phyloP scores from a whole-genome alignment of 2,113 vertebrate species.

The Sander vitreus region DNA sequence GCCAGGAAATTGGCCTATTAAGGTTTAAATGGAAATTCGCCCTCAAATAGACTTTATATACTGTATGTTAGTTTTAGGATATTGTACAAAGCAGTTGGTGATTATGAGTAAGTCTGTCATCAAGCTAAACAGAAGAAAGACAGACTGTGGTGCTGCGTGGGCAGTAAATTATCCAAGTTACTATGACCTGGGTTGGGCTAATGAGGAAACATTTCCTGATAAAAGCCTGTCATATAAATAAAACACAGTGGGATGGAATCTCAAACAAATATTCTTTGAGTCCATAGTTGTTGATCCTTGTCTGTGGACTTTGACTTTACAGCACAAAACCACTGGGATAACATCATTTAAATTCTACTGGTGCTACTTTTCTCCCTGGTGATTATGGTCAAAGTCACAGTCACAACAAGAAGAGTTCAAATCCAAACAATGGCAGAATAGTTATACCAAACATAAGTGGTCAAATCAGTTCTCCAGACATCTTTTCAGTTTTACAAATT shows the following conservation, averaged over 20 bases:
- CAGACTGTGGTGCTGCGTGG: not conserved
- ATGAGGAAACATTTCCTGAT: not conserved
- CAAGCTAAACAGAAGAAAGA: not conserved
- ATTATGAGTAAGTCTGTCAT: not conserved
- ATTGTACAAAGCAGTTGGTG: not conserved
- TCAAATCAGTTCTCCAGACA: not conserved
- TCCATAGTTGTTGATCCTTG: not conserved
- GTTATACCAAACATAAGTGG: not conserved
- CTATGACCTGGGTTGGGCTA: not conserved
- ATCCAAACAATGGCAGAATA: not conserved
- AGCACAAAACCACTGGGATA: not conserved
- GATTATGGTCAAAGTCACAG: not conserved
- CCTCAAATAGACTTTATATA: not conserved
- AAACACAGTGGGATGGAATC: not conserved
- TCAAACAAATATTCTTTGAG: not conserved
- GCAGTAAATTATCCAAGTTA: not conserved
- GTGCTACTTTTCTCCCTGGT: not conserved
- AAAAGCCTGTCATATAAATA: not conserved
- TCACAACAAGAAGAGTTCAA: not conserved
- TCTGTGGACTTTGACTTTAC: not conserved
- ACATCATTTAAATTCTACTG: not conserved
- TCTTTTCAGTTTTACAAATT: not conserved
- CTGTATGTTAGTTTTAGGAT: not conserved
- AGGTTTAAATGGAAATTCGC: not conserved
- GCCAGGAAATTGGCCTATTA: conserved; percentile 16